These are phyloP conservation scores for Brenthis hecate DNA, from an alignment of 2,888 invertebrate species.

Conservation along the genomic window DNA sequence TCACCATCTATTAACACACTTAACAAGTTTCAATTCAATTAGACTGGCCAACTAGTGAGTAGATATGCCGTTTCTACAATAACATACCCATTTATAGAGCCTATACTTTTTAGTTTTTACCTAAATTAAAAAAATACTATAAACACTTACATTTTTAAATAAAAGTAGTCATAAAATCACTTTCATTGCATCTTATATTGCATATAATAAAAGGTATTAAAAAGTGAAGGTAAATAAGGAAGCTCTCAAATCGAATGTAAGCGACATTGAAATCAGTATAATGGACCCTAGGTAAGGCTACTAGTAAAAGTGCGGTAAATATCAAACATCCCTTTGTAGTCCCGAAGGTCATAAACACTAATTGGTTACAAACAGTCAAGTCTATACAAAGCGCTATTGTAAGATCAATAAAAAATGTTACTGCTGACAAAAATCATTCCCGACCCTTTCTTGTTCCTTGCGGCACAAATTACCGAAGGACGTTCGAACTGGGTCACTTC, in stretches of 20 bases:
- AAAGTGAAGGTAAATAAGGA: constrained; percentile 8
- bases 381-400: constrained; percentile 58
- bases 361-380: constrained; percentile 52
- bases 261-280: constrained; percentile 9
- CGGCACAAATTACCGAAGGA: constrained; percentile 81
- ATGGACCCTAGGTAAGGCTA: constrained; percentile 9
- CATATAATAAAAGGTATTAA: neutral
- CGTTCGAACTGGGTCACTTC: constrained; percentile 81
- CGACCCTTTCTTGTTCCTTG: constrained; percentile 81
- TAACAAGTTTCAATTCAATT: constrained; percentile 59
- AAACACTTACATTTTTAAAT: constrained; percentile 4
- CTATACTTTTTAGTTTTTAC: neutral
- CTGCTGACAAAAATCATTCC: constrained; percentile 65
- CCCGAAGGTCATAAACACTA: constrained; percentile 53
- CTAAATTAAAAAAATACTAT: neutral
- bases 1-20: constrained; percentile 62
- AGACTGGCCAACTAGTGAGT: constrained; percentile 39
- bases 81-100: constrained; percentile 34
- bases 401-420: constrained; percentile 54
- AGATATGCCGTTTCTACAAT: constrained; percentile 48
- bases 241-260: constrained; percentile 19
- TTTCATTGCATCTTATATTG: constrained; percentile 4
- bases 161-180: constrained; percentile 1
- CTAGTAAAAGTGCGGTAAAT: constrained; percentile 42
- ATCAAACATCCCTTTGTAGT: constrained; percentile 31